Base-by-base conservation (phyloP, 2,113 vertebrate genomes). In the Chloebia gouldiae region DNA sequence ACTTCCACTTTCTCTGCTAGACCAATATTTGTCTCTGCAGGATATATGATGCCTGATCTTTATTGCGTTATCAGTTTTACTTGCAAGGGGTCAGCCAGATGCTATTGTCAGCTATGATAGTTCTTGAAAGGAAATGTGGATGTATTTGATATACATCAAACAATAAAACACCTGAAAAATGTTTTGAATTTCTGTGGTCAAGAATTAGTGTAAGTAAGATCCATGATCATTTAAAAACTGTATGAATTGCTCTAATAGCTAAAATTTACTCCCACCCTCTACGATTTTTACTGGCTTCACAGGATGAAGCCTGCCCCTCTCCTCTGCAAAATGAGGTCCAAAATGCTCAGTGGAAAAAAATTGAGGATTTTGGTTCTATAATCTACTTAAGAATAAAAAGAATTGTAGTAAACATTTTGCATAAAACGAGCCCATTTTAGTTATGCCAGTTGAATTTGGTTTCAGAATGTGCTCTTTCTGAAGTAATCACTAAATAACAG, bases 1-100 rank as follows among this genome's bases (percentile, higher is more conserved):
- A 42, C 6, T 92, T 85, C 44, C 25, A 73, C 21, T 69, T 88
- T 76, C 66, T 72, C 69, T 72, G 51, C 39, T n/a, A 95, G 77
- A 81, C 50, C 44, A 53, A 13, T 91, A 81, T 73, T 88, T 86
- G 39, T 73, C 68, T 92, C 80, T 90, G 47, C 86, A 91, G 77
- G 78, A 84, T 65, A 77, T 37, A 71, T 45, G 59, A 45, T 30
- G 20, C 42, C 54, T 95, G 79, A 92, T 76, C 49, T 61, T 64
- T 75, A 89, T 49, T 91, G 72, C 54, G 88, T 92, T 89, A 92
- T 83, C 57, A 88, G 45, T 92, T 94, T 69, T 73, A 56, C 76
- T 85, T 94, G 37, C 54, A 90, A 92, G 57, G 25, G 56, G 47
- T 93, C 64, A 82, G 33, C 5, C 30, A 82, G 66, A 35, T 86